phyloP scores from a whole-genome alignment of 2,113 vertebrate genomes.

The Prunella fulvescens region DNA sequence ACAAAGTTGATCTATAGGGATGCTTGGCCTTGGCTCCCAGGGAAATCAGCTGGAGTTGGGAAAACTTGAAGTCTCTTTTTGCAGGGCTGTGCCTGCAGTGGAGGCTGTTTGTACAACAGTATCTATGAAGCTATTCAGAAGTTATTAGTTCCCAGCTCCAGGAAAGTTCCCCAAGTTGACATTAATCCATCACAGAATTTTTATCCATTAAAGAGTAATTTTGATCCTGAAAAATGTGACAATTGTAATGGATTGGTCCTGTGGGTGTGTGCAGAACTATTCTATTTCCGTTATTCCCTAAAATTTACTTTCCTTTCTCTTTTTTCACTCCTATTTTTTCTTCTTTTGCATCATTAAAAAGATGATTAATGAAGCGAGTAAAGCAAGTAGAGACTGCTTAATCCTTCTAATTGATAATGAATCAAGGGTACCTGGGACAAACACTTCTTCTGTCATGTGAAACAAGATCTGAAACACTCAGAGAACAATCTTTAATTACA shows the following conservation, averaged over 20 bases:
- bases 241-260: background rate
- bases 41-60: background rate
- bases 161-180: background rate
- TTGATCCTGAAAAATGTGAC: slow-evolving; percentile 2
- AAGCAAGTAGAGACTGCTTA: background rate
- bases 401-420: slow-evolving; percentile 27
- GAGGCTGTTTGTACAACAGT: background rate
- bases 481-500: background rate
- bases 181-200: slow-evolving; percentile 23
- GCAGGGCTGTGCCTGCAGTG: background rate
- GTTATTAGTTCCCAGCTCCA: background rate
- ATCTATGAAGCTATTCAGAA: background rate
- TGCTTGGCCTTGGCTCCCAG: background rate
- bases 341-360: slow-evolving; percentile 35
- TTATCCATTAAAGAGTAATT: slow-evolving; percentile 13
- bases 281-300: background rate
- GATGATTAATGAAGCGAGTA: slow-evolving; percentile 42
- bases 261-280: background rate
- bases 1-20: background rate
- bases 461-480: background rate
- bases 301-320: background rate
- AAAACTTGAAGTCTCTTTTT: background rate
- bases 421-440: background rate
- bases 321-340: background rate
- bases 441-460: background rate